Percentiles rank a stretch among this genome's conserved stretches.
phyloP scores from a whole-genome alignment of 2,797 vertebrate species.

The Pyrocephalus nanus region DNA sequence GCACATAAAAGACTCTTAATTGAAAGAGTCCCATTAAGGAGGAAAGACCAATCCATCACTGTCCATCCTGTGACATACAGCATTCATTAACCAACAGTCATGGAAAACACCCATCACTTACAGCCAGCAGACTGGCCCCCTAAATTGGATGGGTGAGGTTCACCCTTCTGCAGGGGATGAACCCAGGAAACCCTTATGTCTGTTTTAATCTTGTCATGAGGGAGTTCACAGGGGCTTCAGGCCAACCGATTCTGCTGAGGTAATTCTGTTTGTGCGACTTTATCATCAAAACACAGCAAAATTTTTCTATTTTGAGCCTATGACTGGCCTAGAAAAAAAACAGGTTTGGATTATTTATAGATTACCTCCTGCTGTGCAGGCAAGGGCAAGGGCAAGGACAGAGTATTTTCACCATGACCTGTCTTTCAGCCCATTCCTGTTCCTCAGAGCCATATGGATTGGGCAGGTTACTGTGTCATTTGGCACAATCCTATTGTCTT shows the following conservation, averaged over 20 bases:
- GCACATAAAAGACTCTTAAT: background rate
- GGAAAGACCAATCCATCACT: background rate
- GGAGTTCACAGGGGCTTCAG: background rate
- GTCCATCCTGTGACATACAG: background rate
- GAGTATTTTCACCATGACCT: background rate
- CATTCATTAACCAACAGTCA: background rate
- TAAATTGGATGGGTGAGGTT: background rate
- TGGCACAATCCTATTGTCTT: background rate
- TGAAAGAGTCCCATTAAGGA: background rate
- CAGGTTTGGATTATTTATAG: background rate
- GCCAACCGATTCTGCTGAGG: background rate
- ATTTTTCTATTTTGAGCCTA: background rate
- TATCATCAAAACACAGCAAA: background rate
- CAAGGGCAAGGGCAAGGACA: background rate
- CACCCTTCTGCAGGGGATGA: background rate
- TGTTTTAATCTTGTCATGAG: background rate
- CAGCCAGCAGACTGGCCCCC: background rate
- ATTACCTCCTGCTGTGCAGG: background rate
- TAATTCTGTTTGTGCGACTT: background rate
- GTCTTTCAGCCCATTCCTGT: rapidly evolving
- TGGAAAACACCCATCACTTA: background rate
- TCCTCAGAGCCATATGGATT: background rate
- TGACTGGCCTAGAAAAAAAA: background rate
- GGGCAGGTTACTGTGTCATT: background rate
- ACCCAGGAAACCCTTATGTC: rapidly evolving